Base-by-base conservation (phyloP, 2,113 vertebrate genomes). In the Xyrauchen texanus region DNA sequence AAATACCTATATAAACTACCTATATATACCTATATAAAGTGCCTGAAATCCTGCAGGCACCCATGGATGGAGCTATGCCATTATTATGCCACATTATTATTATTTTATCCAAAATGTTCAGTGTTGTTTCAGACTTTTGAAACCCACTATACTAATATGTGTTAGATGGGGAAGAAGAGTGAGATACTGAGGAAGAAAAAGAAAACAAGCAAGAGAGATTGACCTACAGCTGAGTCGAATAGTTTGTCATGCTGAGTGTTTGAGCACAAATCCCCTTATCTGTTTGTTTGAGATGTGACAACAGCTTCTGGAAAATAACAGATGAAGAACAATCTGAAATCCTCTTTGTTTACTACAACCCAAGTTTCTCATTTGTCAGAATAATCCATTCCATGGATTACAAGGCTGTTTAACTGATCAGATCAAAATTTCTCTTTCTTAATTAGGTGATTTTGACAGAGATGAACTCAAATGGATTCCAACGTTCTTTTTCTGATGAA, bases 371-470 rank as follows among this genome's bases (percentile, higher is more conserved):
- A 7, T 34, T 21, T 6, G 3, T 55, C 6, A 8, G 12, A 44
- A 70, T 55, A 13, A 70, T 55, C 6, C 0, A 2, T 44, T 34
- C 5, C 47, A 64, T 51, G 45, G 61, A 15, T 1, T 10, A 16
- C 51, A 66, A 5, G 7, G 12, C 12, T 34, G 8, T 34, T 53
- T 57, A 21, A 66, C 21, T 69, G 0, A 34, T 65, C 57, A 66
- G 46, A 70, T 57, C 6, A 70, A 57, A 10, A 13, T 11, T 53
- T 60, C 16, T 73, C 68, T 73, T 15, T 55, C 46, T 61, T 47
- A 12, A 45, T 44, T 88, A 98, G 97, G 93, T 98, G 82, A 94
- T 98, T 86, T 93, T 98, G 70, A 89, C 91, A 1, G 96, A 98
- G 88, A 51, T 98, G 83, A 93, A 93, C 83, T 86, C 95, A 8